phyloP scores from a whole-genome alignment of 1,140 invertebrate species.

The Stegodyphus dumicola region DNA sequence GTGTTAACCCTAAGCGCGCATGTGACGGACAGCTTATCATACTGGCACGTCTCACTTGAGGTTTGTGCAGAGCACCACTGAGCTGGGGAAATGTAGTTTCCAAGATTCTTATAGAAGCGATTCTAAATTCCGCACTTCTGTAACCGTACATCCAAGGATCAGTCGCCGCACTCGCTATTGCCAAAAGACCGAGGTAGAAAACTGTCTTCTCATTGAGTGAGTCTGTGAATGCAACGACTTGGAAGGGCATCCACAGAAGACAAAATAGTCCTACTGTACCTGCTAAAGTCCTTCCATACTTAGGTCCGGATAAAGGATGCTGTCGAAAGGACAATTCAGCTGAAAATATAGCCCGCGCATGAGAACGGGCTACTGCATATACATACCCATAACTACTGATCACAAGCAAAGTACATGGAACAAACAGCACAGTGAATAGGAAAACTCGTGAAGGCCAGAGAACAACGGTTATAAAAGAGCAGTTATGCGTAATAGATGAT shows the following conservation, averaged over 20 bases:
- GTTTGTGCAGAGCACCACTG: slow-evolving; percentile 61
- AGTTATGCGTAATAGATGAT: slow-evolving; percentile 6
- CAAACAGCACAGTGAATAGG: slow-evolving; percentile 67
- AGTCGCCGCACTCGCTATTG: slow-evolving; percentile 73
- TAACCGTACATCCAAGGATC: slow-evolving; percentile 80
- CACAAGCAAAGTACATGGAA: slow-evolving; percentile 72
- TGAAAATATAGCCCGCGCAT: slow-evolving; percentile 76
- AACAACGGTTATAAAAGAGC: slow-evolving; percentile 48
- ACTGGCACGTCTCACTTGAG: slow-evolving; percentile 58
- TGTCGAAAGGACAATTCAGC: slow-evolving; percentile 74
- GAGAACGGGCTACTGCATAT: slow-evolving; percentile 75
- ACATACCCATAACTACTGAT: slow-evolving; percentile 77
- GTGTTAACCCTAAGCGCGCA: slow-evolving; percentile 64
- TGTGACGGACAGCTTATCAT: slow-evolving; percentile 67
- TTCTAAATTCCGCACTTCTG: slow-evolving; percentile 75
- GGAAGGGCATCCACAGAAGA: slow-evolving; percentile 75
- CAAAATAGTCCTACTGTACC: slow-evolving; percentile 76
- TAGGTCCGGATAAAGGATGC: slow-evolving; percentile 66
- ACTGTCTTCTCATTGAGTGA: slow-evolving; percentile 68
- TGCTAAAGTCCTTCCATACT: slow-evolving; percentile 75
- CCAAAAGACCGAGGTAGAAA: slow-evolving; percentile 73
- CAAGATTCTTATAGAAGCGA: slow-evolving; percentile 73
- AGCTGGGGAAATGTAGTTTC: slow-evolving; percentile 68
- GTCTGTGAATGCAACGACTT: slow-evolving; percentile 70
- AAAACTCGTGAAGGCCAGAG: slow-evolving; percentile 47